Evolutionary conservation across 2,797 vertebrate genomes (phyloP).

Genomic region (Pangasius krempfi): DNA sequence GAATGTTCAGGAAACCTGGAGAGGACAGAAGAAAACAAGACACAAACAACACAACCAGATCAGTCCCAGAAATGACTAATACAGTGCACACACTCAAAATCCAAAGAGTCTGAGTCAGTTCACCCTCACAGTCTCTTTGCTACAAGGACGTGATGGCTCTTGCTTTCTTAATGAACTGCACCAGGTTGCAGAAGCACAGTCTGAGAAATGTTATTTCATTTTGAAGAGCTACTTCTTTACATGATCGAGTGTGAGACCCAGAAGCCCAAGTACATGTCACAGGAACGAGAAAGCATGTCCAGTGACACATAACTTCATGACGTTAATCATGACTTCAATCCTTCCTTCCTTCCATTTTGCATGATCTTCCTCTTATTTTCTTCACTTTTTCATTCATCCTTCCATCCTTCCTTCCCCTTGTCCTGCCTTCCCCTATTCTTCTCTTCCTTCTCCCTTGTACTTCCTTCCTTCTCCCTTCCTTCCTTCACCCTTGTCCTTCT

Average conservation of each 20-base stretch:
- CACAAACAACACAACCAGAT: neutral
- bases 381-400: neutral
- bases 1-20: constrained; percentile 93
- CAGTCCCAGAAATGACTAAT: neutral
- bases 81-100: neutral
- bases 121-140: neutral
- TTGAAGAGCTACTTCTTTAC: neutral
- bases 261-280: too few relatives aligned
- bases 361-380: neutral
- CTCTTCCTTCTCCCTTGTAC: neutral
- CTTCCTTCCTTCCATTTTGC: neutral
- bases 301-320: too few relatives aligned
- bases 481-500: neutral
- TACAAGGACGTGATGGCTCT: neutral
- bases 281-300: neutral
- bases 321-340: neutral
- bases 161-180: neutral
- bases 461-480: neutral
- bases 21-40: constrained; percentile 44
- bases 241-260: neutral
- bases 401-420: neutral
- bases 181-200: neutral
- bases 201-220: neutral
- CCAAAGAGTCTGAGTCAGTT: neutral
- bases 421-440: neutral